Base-by-base conservation (phyloP, 2,888 invertebrate species). In the Lasioglossum vierecki region DNA sequence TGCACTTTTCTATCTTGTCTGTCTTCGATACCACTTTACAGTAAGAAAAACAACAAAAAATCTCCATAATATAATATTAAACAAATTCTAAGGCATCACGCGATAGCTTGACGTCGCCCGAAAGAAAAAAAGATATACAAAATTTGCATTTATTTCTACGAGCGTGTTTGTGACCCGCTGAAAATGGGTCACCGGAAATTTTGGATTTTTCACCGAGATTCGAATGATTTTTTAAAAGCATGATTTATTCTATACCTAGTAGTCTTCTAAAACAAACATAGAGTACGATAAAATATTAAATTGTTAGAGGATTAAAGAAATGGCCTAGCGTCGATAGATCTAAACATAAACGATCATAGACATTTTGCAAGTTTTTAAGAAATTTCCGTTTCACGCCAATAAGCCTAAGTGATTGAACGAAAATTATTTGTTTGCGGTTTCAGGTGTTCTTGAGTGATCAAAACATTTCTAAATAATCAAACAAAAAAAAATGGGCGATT, bases 1-100 rank as follows among this genome's bases (percentile, higher is more conserved):
- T 90, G 89, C 88, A 88, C 89, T 90, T 90, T 89, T 86, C 86
- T 83, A 84, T 88, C 79, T 82, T 75, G 85, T 88, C 71, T 44
- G 26, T 30, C 49, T 76, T 22, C 63, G 68, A 76, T 77, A 79
- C 15, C 70, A 35, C 44, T 39, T 81, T 71, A 78, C 53, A 60
- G 60, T 63, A 63, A 63, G 63, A 63, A 63, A 26, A 30, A 63
- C 15, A 30, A 63, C 26, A 30, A 63, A 63, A 60, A 30, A 63
- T 30, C 30, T 63, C 63, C 63, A 63, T 30, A 30, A 30, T 30
- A 30, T 30, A 63, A 63, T 63, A 18, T 63, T 63, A 63, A 71
- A 49, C 41, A 2, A n/a, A 39, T 49, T 30, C 26, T n/a, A 9
- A 9, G 44, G 18, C 44, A 13, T 46, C 49, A 46, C 26, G 46